phyloP scores from a whole-genome alignment of 2,113 vertebrate genomes.

The Agelaius phoeniceus region DNA sequence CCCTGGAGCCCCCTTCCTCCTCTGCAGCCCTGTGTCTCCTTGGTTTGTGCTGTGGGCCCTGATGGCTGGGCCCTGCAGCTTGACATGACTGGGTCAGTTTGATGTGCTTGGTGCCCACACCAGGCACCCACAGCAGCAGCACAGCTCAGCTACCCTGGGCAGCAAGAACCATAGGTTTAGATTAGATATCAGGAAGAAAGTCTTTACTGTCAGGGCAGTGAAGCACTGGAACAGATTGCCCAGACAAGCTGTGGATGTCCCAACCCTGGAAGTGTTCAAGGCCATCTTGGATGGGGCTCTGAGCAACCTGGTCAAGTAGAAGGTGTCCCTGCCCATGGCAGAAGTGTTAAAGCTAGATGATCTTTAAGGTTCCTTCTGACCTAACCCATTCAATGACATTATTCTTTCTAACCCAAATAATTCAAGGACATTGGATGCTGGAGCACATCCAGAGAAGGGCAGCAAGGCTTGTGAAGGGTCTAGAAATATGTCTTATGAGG shows the following conservation, averaged over 20 bases:
- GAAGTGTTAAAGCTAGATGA: not conserved
- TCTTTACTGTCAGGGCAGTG: not conserved
- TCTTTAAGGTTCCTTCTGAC: not conserved
- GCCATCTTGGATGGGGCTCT: not conserved
- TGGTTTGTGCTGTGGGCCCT: accelerated
- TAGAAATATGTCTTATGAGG: not conserved
- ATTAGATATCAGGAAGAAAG: not conserved
- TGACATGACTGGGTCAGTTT: accelerated
- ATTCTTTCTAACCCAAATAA: not conserved
- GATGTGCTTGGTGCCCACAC: accelerated
- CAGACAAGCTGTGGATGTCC: not conserved
- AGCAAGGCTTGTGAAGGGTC: not conserved
- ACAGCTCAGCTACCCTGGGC: not conserved
- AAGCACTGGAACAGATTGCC: not conserved
- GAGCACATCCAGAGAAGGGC: not conserved
- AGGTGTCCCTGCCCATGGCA: not conserved
- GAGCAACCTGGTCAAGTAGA: not conserved
- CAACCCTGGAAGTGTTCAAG: not conserved
- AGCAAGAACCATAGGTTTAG: not conserved
- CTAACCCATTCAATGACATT: not conserved
- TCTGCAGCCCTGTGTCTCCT: accelerated
- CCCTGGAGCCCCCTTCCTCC: not conserved
- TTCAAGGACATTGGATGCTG: not conserved
- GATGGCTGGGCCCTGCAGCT: accelerated
- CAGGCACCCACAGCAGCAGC: not conserved